Evolutionary conservation across 2,113 vertebrate genomes (phyloP), one percentile per base, ranked within the genome.

Genomic region (Motacilla alba): DNA sequence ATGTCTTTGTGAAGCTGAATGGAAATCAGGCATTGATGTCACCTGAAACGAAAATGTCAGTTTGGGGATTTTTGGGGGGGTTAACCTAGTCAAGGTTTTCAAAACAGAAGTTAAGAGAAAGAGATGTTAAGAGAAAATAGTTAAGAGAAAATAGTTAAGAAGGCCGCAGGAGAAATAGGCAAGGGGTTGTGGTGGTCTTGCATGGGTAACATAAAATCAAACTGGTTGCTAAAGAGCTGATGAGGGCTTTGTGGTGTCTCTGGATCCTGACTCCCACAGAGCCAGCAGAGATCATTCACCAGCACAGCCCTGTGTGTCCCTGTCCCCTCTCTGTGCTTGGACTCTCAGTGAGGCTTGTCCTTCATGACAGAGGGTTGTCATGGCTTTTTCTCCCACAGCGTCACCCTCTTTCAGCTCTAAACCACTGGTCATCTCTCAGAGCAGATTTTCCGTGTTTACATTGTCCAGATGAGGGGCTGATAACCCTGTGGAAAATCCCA

Each of bases 281-380:
- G 35, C 69, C 69, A 23, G 33, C 56, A 16, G 59, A 59, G 66
- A n/a, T 37, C 6, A 2, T 1, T 55, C 18, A 6, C 23, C n/a
- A 13, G 20, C 33, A 4, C 56, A 44, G 55, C 4, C 6, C 1
- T 6, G 11, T 9, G 46, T 18, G 28, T 43, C 63, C 66, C 68
- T 33, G 30, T 37, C 28, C 56, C 4, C 13, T 28, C 43, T 23
- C 74, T 12, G 27, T 12, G 56, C 47, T 17, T 18, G 53, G 63
- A 6, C 53, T 18, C 60, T 35, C 35, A 0, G 21, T 7, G 44
- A 1, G 22, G 37, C 75, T 55, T 49, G 69, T 68, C 72, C 83
- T 43, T 52, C 10, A 3, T 0, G 2, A n/a, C 44, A 66, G 35
- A 59, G 41, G 20, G 12, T 13, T 66, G 31, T 5, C 0, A 22